Percentiles rank a stretch among this genome's conserved stretches.
phyloP scores from a whole-genome alignment of 2,113 vertebrate genomes.

The Austrofundulus limnaeus region DNA sequence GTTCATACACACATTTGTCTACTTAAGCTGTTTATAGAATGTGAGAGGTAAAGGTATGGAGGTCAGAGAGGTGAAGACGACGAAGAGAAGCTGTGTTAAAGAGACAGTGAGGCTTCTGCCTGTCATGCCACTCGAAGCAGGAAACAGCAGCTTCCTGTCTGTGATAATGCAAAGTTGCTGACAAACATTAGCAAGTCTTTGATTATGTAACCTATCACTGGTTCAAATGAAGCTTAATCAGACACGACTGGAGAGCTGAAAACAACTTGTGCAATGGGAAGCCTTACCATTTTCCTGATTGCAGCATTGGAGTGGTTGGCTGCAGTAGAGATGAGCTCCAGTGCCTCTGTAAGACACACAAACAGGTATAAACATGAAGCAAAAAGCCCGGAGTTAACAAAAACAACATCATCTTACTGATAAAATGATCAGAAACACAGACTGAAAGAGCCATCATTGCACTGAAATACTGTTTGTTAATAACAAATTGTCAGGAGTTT shows the following conservation, averaged over 20 bases:
- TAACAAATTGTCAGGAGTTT: background rate
- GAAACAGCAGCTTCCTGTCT: constrained; percentile 77
- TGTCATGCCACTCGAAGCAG: constrained; percentile 64
- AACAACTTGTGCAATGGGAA: background rate
- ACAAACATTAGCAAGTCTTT: constrained; percentile 31
- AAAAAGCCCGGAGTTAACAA: background rate
- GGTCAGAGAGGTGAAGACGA: constrained; percentile 30
- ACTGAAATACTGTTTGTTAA: background rate
- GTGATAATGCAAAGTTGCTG: constrained; percentile 36
- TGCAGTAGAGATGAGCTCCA: constrained; percentile 96
- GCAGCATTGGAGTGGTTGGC: constrained; percentile 96
- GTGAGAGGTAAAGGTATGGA: background rate
- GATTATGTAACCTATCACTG: constrained; percentile 27
- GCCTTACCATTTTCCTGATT: constrained; percentile 93
- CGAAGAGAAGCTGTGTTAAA: constrained; percentile 14
- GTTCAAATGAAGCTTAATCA: constrained; percentile 3
- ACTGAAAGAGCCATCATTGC: background rate
- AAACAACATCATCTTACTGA: background rate
- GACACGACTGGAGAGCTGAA: background rate
- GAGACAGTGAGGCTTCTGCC: constrained; percentile 37
- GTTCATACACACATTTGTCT: constrained; percentile 21
- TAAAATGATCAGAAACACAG: constrained; percentile 6
- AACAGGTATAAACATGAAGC: background rate
- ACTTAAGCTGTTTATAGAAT: constrained; percentile 22
- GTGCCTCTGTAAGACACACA: constrained; percentile 83